Evolutionary conservation across 2,888 invertebrate species (phyloP).

Genomic region (Polydesmus complanatus): DNA sequence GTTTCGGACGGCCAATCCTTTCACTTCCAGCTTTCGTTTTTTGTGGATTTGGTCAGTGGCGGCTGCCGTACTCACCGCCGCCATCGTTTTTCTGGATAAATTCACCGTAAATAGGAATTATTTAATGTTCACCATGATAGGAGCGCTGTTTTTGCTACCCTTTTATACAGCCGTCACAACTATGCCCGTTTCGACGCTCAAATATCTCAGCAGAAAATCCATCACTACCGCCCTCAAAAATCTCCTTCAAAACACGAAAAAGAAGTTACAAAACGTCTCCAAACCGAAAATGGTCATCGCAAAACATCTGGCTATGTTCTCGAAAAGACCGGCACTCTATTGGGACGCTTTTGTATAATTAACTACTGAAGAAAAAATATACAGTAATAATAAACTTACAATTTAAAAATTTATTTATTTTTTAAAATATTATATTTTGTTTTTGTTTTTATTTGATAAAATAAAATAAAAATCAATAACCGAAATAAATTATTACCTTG

Average conservation of each 20-base stretch:
- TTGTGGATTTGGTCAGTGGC: conserved; percentile 16
- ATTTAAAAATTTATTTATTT: no score
- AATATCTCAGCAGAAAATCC: neutral
- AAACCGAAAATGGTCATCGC: neutral
- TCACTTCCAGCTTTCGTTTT: conserved; percentile 15
- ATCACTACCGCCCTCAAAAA: neutral
- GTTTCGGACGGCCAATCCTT: conserved; percentile 16
- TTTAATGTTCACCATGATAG: conserved; percentile 19
- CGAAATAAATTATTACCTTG: no score
- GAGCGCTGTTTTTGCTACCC: conserved; percentile 17
- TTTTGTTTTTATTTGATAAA: no score
- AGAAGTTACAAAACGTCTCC: neutral
- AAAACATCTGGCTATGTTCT: neutral
- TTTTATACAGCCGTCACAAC: conserved; percentile 18
- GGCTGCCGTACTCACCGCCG: conserved; percentile 10
- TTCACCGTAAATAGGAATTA: conserved; percentile 19
- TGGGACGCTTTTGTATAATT: neutral
- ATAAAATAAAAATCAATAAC: no score
- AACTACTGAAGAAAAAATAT: no score
- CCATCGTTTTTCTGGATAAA: conserved; percentile 15
- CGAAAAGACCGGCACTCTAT: neutral
- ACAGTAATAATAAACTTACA: no score
- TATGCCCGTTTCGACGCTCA: conserved; percentile 13
- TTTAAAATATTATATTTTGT: no score
- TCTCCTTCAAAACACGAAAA: neutral